Evolutionary conservation across 2,888 invertebrate species (phyloP), one percentile per base, ranked within the genome.

Genomic region (Eilema sororculum): DNA sequence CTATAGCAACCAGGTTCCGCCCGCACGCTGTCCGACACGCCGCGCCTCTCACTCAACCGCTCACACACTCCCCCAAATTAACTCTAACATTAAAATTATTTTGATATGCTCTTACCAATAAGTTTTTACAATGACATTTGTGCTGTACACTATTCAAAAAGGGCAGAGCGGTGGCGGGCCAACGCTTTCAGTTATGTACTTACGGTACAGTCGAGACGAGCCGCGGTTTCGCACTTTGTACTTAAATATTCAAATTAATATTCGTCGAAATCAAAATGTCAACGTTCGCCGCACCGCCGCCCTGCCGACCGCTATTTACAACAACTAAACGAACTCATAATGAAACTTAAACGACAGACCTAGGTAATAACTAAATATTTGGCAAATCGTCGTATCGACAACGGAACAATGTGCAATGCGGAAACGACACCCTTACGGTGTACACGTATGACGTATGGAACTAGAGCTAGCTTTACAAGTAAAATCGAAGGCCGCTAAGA

Each of bases 401-500:
- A 89, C 87, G 85, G 87, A 87, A 88, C 86, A 84, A 83, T 81
- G 87, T 86, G 88, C 86, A 85, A 86, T 86, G 87, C 76, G 82
- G 84, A 83, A 87, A 86, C 82, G 83, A 84, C 82, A 84, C 85
- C 87, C 81, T 84, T 79, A 80, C 83, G 86, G 87, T 86, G 80
- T 82, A 82, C 84, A 83, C 85, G 85, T 85, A 86, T 82, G 86
- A 86, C 86, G 83, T 84, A 84, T 82, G 86, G 87, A 85, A 89
- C 91, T 94, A 94, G 88, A 92, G 88, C 94, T 94, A 95, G 91
- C 93, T 94, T 94, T 94, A 95, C 93, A 94, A 93, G 92, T 94
- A 91, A 91, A 93, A 94, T 95, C 92, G 92, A 95, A 95, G 95
- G 95, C 95, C 95, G 95, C 95, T 95, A 95, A 91, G 89, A 93